These are phyloP conservation scores for Connochaetes taurinus DNA, from an alignment of 2,113 vertebrate genomes.

Conservation along the genomic window DNA sequence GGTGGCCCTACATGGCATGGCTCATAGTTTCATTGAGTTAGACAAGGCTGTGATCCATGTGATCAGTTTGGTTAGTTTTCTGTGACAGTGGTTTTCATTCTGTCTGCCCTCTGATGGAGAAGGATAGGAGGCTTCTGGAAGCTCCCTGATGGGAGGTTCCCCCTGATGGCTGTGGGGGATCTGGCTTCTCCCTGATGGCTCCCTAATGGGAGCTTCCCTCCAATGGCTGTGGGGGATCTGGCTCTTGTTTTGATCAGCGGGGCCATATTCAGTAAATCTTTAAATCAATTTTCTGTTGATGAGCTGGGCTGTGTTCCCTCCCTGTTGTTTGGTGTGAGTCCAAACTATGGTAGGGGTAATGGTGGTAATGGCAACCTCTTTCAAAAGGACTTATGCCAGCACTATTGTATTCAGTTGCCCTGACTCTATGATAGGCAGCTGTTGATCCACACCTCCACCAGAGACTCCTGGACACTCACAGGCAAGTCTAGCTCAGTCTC, in stretches of 20 bases:
- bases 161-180: background rate
- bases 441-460: background rate
- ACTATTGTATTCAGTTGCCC: background rate
- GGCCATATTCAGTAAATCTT: background rate
- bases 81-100: background rate
- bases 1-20: background rate
- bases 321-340: background rate
- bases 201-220: too few relatives aligned
- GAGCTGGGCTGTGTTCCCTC: background rate
- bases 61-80: background rate
- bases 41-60: background rate
- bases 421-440: background rate
- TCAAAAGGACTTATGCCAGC: background rate
- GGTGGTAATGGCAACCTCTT: background rate
- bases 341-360: background rate
- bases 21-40: background rate
- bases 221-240: background rate
- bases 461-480: background rate
- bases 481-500: background rate
- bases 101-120: background rate
- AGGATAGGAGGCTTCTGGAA: background rate
- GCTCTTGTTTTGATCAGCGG: fast-evolving
- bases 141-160: too few relatives aligned
- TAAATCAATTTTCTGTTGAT: background rate
- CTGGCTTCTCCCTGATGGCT: background rate